Evolutionary conservation across 2,113 vertebrate genomes (phyloP).

Genomic region (Mus pahari): DNA sequence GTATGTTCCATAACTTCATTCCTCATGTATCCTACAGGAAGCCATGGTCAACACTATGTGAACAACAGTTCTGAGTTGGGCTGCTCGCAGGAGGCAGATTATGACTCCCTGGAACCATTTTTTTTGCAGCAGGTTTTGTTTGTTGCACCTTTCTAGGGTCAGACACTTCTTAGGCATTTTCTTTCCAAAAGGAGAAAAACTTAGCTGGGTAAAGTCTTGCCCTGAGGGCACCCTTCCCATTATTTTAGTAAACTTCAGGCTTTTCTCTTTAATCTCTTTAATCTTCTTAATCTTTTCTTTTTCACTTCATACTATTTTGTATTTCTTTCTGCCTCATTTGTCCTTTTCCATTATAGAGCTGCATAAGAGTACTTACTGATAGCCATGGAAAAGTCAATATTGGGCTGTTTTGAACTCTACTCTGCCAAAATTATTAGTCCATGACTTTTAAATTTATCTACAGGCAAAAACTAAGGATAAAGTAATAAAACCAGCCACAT

Average conservation of each 20-base stretch:
- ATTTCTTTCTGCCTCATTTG: neutral
- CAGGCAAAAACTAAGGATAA: neutral
- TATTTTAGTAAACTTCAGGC: neutral
- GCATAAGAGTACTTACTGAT: neutral
- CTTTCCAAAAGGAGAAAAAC: neutral
- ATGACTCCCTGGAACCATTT: neutral
- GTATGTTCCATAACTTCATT: neutral
- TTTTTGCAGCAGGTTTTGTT: neutral
- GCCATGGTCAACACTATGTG: neutral
- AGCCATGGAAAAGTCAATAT: neutral
- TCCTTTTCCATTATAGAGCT: neutral
- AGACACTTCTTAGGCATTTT: neutral
- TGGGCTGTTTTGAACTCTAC: neutral
- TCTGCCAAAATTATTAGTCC: neutral
- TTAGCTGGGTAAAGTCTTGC: neutral
- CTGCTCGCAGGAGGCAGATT: neutral
- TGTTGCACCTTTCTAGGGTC: neutral
- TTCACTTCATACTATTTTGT: neutral
- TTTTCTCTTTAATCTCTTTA: neutral
- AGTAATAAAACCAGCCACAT: neutral
- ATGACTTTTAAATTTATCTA: neutral
- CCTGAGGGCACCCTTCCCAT: neutral
- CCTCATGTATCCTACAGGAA: neutral
- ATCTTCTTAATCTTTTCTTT: neutral
- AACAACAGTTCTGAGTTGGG: neutral